These are phyloP conservation scores for Helicoverpa zea DNA, from an alignment of 1,140 invertebrate genomes.

Conservation along the genomic window DNA sequence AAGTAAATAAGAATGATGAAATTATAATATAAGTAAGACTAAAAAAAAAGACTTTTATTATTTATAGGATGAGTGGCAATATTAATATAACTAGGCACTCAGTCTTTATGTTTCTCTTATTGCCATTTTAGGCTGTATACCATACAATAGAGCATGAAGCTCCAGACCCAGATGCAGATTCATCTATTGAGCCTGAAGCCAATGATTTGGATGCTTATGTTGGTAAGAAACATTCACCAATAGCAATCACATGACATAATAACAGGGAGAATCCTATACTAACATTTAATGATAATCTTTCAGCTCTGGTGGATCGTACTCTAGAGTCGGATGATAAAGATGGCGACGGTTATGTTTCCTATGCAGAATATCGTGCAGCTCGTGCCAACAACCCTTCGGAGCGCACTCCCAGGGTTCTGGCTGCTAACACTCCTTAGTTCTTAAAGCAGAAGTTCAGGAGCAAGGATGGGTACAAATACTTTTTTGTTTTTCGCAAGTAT, in stretches of 20 bases:
- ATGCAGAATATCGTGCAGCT: constrained; percentile 88
- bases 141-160: constrained; percentile 88
- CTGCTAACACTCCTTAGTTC: constrained; percentile 34
- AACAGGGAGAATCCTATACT: too few species aligned
- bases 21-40: too few species aligned
- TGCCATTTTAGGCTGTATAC: constrained; percentile 87
- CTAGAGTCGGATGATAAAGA: constrained; percentile 92
- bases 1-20: too few species aligned
- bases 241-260: background rate
- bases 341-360: constrained; percentile 94
- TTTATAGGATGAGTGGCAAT: background rate
- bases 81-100: background rate
- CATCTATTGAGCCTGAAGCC: constrained; percentile 74
- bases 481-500: background rate
- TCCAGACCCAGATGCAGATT: constrained; percentile 69
- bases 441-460: background rate
- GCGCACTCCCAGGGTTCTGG: constrained; percentile 68
- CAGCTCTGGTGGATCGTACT: constrained; percentile 93
- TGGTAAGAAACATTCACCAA: constrained; percentile 68
- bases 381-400: constrained; percentile 63
- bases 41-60: background rate
- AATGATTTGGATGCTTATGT: constrained; percentile 84
- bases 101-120: background rate
- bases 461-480: background rate
- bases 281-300: constrained; percentile 58